phyloP scores from a whole-genome alignment of 1,140 invertebrate species.

The Eriocheir sinensis region DNA sequence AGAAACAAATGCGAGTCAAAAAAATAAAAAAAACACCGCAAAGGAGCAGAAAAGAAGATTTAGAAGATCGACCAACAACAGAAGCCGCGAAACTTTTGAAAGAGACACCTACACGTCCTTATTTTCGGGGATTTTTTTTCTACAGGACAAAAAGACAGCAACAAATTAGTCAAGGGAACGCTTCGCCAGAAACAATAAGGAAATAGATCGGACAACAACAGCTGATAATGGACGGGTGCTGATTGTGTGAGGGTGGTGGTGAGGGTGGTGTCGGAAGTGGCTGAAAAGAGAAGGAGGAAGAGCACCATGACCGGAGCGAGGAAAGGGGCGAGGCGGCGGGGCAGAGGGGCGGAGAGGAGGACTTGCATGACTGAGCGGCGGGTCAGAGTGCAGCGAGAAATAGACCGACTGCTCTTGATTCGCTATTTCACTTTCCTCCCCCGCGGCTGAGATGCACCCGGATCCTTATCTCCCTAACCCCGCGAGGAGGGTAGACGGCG shows the following conservation, averaged over 20 bases:
- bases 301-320: too few relatives aligned
- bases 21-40: too few relatives aligned
- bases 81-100: too few relatives aligned
- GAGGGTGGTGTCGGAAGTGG: not conserved
- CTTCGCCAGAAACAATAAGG: not conserved
- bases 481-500: not conserved
- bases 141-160: not conserved
- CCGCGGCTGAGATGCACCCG: not conserved
- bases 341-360: slow-evolving; percentile 1
- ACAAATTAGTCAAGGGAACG: not conserved
- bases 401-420: not conserved
- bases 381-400: slow-evolving; percentile 20
- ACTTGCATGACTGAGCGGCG: not conserved
- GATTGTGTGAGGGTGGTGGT: not conserved
- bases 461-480: not conserved
- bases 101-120: too few relatives aligned
- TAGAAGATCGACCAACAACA: too few relatives aligned
- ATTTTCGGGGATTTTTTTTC: too few relatives aligned
- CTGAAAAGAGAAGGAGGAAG: too few relatives aligned
- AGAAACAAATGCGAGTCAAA: too few relatives aligned
- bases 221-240: too few relatives aligned
- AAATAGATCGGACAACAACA: not conserved
- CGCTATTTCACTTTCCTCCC: not conserved
- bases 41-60: too few relatives aligned
- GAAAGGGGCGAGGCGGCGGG: not conserved